Base-by-base conservation (phyloP, 1,140 invertebrate species). In the Leptestheria dahalacensis region DNA sequence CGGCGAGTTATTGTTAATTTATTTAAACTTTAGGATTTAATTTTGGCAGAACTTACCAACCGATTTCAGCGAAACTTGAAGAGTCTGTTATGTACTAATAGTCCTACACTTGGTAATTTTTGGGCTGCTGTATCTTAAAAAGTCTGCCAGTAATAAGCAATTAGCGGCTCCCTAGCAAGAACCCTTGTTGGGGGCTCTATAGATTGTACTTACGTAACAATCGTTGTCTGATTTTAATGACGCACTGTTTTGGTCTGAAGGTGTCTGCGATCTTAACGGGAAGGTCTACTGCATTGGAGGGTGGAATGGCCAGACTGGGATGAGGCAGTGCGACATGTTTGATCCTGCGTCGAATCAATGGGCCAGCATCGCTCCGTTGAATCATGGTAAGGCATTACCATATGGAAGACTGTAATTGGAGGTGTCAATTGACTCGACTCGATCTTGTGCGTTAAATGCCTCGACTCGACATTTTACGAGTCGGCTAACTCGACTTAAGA, bases 261-360 rank as follows among this genome's bases (percentile, higher is more conserved):
- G 84, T 53, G 82, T 88, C 28, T 86, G 84, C 61, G 78, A 77
- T 18, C 65, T 87, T 33, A 76, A 82, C 64, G 78, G 73, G n/a
- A 76, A 79, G 61, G 75, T 89, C 56, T 89, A 84, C 73, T 84
- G 84, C 67, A 77, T 89, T 59, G 88, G 89, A 29, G 88, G 88
- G 26, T 86, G 83, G 79, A 83, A 82, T 65, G 87, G 84, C 28
- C 83, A 88, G 67, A 71, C 74, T 59, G 84, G 82, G 29, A 79
- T 88, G 28, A 80, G 80, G 62, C 79, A 83, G 62, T 88, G 86
- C 73, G 82, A 90, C 70, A 75, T 83, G 9, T 88, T 81, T 68
- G 74, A 81, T 67, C 80, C 83, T 1, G 68, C 71, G 0, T 75
- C 71, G 1, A 74, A 79, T 59, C 67, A 68, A 18, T 91, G 88